These are phyloP conservation scores for Bungarus multicinctus DNA, from an alignment of 2,113 vertebrate species.

Conservation along the genomic window DNA sequence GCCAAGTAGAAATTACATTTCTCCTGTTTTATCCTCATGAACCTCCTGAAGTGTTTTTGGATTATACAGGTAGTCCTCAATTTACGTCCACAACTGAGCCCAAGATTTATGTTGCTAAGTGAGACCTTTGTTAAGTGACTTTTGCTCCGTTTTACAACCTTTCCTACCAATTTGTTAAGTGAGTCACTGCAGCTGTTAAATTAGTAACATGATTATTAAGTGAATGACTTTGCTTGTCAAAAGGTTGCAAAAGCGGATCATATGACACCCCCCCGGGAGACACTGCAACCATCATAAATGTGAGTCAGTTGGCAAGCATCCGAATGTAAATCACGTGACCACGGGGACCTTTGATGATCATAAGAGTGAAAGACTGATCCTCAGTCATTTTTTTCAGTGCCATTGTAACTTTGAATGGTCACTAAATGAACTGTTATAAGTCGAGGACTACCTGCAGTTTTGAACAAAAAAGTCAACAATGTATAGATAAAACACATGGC, in stretches of 20 bases:
- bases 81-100: not conserved
- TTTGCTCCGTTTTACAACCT: not conserved
- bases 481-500: not conserved
- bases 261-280: no score
- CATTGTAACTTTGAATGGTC: not conserved
- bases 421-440: not conserved
- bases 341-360: not conserved
- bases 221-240: not conserved
- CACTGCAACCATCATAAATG: not conserved
- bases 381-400: not conserved
- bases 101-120: not conserved
- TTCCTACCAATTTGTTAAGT: not conserved
- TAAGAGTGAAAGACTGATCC: not conserved
- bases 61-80: not conserved
- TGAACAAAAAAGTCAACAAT: conserved; percentile 14
- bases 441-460: not conserved
- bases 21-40: not conserved
- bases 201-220: not conserved
- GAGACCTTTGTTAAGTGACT: no score
- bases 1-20: not conserved
- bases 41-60: conserved; percentile 11
- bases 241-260: no score
- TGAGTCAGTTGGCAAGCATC: not conserved
- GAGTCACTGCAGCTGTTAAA: not conserved
- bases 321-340: not conserved